Base-by-base conservation (phyloP, 2,113 vertebrate species). In the Pachyramphus minor region DNA sequence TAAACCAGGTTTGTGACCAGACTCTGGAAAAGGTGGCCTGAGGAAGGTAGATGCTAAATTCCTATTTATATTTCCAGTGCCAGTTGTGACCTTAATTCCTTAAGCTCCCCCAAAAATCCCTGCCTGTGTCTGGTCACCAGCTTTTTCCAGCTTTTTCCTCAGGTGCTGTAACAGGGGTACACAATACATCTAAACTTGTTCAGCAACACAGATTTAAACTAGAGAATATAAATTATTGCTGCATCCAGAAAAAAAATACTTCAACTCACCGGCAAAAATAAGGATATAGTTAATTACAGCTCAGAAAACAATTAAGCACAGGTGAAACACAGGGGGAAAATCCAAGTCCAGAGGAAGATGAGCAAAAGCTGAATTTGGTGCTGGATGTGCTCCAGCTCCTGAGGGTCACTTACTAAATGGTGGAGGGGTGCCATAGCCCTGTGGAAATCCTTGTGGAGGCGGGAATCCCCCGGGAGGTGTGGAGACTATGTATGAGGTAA, bases 401-500 rank as follows among this genome's bases (percentile, higher is more conserved):
- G 33, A 2, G 31, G 53, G 76, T 59, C 52, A 98, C 99, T 98
- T 98, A 99, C 99, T 99, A 97, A 99, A 99, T 41, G 99, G 99
- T 71, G 99, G 99, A 90, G 99, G 99, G 84, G 99, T 99, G 79
- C 98, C 99, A 55, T 99, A 99, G 97, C 99, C 99, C 96, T 99
- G 99, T 81, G 99, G 98, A 95, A 99, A 99, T 97, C 98, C 99
- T 98, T 99, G 99, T 69, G 99, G 99, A 97, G 99, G 99, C 2
- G 99, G 98, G n/a, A 99, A 99, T 86, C 99, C 98, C 86, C 98
- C 99, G 1, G 99, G 98, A 68, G 99, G 99, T 10, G 98, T 98
- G 44, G 97, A 98, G 76, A 99, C 99, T 30, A 99, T 98, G 97
- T 99, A 99, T 82, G 99, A 99, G 89, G 98, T 99, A 97, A 99